phyloP scores from a whole-genome alignment of 2,888 invertebrate species.

The Hirtodrosophila histrioides region DNA sequence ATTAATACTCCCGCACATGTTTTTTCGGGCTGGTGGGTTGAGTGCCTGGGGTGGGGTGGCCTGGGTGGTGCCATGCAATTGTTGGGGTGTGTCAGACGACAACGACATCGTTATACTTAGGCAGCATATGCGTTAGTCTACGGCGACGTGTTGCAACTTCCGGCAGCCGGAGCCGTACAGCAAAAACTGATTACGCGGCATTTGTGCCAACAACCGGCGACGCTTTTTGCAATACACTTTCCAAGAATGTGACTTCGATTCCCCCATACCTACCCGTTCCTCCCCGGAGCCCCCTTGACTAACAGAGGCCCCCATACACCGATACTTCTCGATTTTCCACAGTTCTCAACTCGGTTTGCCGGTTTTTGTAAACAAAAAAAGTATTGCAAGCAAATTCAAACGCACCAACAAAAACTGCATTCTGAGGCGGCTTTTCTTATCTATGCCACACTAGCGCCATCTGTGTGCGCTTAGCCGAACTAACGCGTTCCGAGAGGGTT shows the following conservation, averaged over 20 bases:
- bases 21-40: conserved; percentile 20
- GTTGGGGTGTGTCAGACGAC: conserved; percentile 59
- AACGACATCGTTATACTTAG: conserved; percentile 42
- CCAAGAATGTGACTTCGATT: conserved; percentile 60
- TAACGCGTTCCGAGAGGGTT: conserved; percentile 17
- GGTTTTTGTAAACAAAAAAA: conserved; percentile 34
- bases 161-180: conserved; percentile 50
- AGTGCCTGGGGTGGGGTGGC: background rate
- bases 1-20: conserved; percentile 46
- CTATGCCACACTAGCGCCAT: conserved; percentile 55
- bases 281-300: background rate
- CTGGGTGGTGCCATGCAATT: conserved; percentile 36
- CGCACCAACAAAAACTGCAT: conserved; percentile 36
- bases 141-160: conserved; percentile 75
- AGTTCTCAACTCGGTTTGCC: conserved; percentile 13
- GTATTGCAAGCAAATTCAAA: conserved; percentile 10
- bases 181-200: conserved; percentile 76
- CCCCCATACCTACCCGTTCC: background rate
- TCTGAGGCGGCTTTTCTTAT: conserved; percentile 40
- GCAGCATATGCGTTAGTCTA: conserved; percentile 62
- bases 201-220: conserved; percentile 66
- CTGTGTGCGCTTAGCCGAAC: conserved; percentile 51
- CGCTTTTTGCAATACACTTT: conserved; percentile 58
- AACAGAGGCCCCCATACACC: background rate
- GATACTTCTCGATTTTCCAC: background rate